Base-by-base conservation (phyloP, 2,113 vertebrate species). In the Aplodontia rufa region DNA sequence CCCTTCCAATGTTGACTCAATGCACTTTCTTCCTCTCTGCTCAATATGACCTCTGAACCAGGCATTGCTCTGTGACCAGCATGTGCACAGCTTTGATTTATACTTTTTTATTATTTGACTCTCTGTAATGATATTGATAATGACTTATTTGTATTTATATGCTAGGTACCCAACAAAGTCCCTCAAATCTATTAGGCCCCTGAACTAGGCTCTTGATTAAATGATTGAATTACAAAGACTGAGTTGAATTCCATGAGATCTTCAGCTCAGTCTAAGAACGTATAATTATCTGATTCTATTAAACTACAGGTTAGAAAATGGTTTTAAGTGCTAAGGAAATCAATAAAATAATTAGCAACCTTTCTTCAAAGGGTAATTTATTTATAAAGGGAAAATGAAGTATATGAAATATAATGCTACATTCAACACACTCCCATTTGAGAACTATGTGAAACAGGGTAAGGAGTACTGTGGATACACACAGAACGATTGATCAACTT, bases 391-490 rank as follows among this genome's bases (percentile, higher is more conserved):
- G 19, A 24, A 78, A 37, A 20, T 17, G 6, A n/a, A 16, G 35
- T 17, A 24, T 13, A 68, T n/a, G 74, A 78, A 72, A 72, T 22
- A 24, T 64, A 83, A 76, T 45, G 28, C 88, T 45, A 72, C 32
- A 69, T 20, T 66, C 45, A 20, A 75, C 6, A 66, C 51, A 58
- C 40, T 71, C 13, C 3, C 51, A 60, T 71, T 51, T 88, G 83
- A 62, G 69, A 85, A 68, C 49, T 64, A 13, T 78, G 13, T 26
- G 55, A 47, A 58, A 80, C 9, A 32, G 30, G 47, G 20, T 1
- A 37, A 64, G 16, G 40, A 51, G 1, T n/a, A 17, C 0, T 62
- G 32, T 7, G 11, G 30, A 22, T 35, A 14, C 3, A 42, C 1
- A 4, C 32, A 26, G n/a, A 72, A 47, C 62, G 24, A 80, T 16